These are phyloP conservation scores for Oenanthe oenanthe DNA, from an alignment of 2,113 vertebrate genomes.

Conservation along the genomic window DNA sequence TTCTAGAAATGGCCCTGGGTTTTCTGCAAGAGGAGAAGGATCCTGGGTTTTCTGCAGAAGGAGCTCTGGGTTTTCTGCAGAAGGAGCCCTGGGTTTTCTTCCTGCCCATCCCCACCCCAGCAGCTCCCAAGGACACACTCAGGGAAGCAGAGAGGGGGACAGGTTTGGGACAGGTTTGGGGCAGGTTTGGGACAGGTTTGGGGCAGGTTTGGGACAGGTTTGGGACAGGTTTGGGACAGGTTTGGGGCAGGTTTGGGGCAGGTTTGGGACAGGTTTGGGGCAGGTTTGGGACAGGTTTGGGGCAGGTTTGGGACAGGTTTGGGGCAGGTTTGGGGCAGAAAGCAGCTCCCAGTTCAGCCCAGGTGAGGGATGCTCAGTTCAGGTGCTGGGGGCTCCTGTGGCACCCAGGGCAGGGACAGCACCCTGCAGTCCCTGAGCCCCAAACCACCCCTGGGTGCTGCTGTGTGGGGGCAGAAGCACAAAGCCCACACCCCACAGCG, in stretches of 20 bases:
- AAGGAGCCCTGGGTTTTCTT: neutral
- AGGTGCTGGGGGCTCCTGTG: accelerated
- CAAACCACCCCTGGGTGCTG: neutral
- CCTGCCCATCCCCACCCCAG: neutral
- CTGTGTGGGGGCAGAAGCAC: accelerated
- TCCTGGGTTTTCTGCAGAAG: neutral
- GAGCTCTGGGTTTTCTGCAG: neutral
- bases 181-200: no score
- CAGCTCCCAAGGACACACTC: neutral
- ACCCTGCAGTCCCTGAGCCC: neutral
- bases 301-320: no score
- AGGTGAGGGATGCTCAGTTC: neutral
- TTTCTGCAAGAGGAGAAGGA: neutral
- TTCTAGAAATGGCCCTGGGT: no score
- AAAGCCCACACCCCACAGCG: accelerated
- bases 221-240: no score
- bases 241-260: no score
- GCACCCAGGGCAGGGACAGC: neutral
- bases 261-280: no score
- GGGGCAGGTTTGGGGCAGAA: neutral
- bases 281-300: no score
- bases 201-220: no score
- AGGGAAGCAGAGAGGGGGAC: neutral
- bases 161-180: no score
- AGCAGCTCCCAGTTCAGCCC: neutral